phyloP scores from a whole-genome alignment of 2,797 vertebrate species.

The Adrianichthys oophorus region DNA sequence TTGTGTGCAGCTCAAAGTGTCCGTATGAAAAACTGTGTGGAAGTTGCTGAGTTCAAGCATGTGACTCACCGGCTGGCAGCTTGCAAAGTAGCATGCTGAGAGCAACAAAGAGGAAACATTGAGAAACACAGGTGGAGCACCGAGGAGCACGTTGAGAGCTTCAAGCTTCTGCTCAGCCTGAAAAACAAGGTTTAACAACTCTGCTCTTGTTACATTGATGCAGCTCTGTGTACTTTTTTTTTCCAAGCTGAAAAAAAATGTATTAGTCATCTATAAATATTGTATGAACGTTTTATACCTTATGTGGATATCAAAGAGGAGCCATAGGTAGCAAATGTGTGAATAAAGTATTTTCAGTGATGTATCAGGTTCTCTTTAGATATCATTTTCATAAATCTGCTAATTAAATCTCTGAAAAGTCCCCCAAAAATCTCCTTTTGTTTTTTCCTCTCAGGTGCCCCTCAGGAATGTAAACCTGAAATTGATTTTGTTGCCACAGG shows the following conservation, averaged over 20 bases:
- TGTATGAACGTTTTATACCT: no score
- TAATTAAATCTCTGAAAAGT: no score
- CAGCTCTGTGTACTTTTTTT: constrained; percentile 1
- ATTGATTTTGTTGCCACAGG: no score
- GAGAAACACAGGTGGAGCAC: constrained; percentile 38
- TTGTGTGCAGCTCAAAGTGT: constrained; percentile 10
- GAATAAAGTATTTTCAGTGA: neutral
- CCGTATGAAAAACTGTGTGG: constrained; percentile 12
- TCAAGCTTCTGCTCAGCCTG: constrained; percentile 27
- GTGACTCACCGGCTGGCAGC: constrained; percentile 48
- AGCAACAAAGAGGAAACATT: constrained; percentile 37
- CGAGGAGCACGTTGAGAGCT: constrained; percentile 35
- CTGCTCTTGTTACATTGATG: constrained; percentile 5
- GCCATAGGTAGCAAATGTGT: neutral
- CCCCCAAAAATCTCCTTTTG: no score
- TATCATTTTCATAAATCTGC: no score
- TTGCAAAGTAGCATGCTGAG: constrained; percentile 35
- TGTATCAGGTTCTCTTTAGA: no score
- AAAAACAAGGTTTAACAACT: constrained; percentile 16
- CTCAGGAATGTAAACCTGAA: no score
- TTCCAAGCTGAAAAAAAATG: neutral
- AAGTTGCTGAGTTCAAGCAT: constrained; percentile 11
- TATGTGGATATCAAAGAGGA: neutral
- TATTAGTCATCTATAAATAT: no score
- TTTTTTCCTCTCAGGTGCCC: no score